These are phyloP conservation scores for Drosophila lini DNA, from an alignment of 1,140 invertebrate species.

Conservation along the genomic window DNA sequence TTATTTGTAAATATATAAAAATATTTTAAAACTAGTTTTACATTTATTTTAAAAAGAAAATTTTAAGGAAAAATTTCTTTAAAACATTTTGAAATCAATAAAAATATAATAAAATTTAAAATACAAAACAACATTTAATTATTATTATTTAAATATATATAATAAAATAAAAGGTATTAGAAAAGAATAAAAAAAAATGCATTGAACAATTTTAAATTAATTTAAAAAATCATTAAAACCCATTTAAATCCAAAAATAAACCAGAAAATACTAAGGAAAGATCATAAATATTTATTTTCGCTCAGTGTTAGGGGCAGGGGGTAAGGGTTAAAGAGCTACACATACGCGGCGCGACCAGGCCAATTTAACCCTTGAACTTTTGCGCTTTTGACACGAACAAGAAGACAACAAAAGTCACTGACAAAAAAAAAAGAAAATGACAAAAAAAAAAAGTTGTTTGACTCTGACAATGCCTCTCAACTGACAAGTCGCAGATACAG, in stretches of 20 bases:
- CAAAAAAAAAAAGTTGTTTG: constrained; percentile 69
- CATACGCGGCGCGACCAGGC: constrained; percentile 13
- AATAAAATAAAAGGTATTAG: too few relatives aligned
- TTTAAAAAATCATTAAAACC: too few relatives aligned
- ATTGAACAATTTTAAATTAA: not conserved
- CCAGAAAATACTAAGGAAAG: not conserved
- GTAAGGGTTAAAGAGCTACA: constrained; percentile 5
- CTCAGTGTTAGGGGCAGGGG: not conserved
- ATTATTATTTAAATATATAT: not conserved
- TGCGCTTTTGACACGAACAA: constrained; percentile 67
- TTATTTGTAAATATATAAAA: not conserved
- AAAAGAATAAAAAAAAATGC: not conserved
- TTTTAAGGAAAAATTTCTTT: not conserved
- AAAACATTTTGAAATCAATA: not conserved
- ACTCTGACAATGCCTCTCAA: constrained; percentile 67
- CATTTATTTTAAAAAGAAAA: not conserved
- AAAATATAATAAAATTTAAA: not conserved
- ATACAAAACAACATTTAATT: not conserved
- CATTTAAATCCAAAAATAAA: not conserved
- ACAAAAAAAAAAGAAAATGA: constrained; percentile 13
- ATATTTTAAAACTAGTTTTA: not conserved
- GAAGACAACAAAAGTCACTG: constrained; percentile 42
- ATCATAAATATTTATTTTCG: not conserved
- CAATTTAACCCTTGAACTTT: constrained; percentile 77
- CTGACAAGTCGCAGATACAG: constrained; percentile 60